Base-by-base conservation (phyloP, 2,113 vertebrate species). In the Esox niger region DNA sequence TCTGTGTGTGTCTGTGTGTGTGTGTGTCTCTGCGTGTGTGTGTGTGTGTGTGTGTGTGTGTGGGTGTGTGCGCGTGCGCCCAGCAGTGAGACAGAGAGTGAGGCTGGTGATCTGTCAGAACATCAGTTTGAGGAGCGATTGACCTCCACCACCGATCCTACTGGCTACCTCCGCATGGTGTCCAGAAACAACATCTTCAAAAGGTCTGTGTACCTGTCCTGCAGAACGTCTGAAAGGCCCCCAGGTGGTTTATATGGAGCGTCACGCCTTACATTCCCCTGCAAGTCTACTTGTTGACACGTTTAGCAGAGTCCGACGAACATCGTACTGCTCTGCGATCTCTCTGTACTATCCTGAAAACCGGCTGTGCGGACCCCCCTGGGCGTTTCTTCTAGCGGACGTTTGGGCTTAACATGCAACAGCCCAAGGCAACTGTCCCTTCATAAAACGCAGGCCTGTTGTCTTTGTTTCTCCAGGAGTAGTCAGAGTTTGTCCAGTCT, bases 21-120 rank as follows among this genome's bases (percentile, higher is more conserved):
- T 25, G 47, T 4, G 33, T 38, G 58, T 66, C 25, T 74, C 47
- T 56, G 54, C 15, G 21, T 56, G 21, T 21, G 47, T 49, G 47
- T 21, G 46, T 49, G 17, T 49, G 46, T 1, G n/a, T 52, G 2
- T 3, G 47, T 10, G 15, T 6, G 29, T 23, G 43, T 1, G 20
- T 33, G 63, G 61, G 25, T 73, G 56, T 52, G 46, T 49, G 15
- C n/a, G 46, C n/a, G 46, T 49, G 46, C 5, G 46, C n/a, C 93
- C 79, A 92, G 90, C 86, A 99, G 96, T 0, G 97, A 99, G 89
- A 96, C 95, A 0, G 96, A 96, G 80, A 98, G 96, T 0, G 96
- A 98, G 71, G 94, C 94, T 0, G 97, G 95, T 25, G 97, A 98
- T 77, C 85, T 95, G 70, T 78, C 94, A 83, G 95, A 98, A 70